These are phyloP conservation scores for Rhea americana DNA, from an alignment of 2,113 vertebrate genomes.

Conservation along the genomic window DNA sequence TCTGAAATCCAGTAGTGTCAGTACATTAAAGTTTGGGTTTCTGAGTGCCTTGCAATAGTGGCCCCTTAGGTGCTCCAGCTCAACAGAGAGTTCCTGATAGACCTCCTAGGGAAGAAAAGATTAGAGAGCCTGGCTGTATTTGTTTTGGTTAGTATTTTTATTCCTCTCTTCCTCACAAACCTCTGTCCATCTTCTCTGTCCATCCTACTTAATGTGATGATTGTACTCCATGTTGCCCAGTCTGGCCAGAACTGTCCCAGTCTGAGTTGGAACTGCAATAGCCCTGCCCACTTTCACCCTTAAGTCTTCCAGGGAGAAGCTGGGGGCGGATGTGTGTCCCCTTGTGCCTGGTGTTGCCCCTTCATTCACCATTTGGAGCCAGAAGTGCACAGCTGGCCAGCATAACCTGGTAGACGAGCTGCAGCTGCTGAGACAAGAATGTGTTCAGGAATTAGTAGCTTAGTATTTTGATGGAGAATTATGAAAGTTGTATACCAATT, in stretches of 20 bases:
- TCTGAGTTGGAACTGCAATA: fast-evolving
- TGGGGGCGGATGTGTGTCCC: neutral
- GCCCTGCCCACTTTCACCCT: neutral
- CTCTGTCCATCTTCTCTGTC: neutral
- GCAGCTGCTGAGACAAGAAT: neutral
- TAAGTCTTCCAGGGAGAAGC: neutral
- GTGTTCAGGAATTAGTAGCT: neutral
- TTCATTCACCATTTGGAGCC: neutral
- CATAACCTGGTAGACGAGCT: neutral
- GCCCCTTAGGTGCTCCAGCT: neutral
- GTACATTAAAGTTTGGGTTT: neutral
- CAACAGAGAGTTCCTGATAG: neutral
- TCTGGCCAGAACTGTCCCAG: neutral
- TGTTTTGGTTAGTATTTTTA: neutral
- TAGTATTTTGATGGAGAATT: neutral
- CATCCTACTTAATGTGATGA: fast-evolving
- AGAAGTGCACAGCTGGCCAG: neutral
- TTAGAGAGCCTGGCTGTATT: neutral
- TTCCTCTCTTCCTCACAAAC: neutral
- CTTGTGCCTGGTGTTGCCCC: neutral
- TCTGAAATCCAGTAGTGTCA: fast-evolving
- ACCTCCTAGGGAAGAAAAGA: neutral
- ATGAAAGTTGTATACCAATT: too few species aligned
- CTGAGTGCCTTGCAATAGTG: fast-evolving
- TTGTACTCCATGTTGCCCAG: fast-evolving